Evolutionary conservation across 64 coral and sea anemone species (phyloP).

Genomic region (Exaiptasia diaphana): DNA sequence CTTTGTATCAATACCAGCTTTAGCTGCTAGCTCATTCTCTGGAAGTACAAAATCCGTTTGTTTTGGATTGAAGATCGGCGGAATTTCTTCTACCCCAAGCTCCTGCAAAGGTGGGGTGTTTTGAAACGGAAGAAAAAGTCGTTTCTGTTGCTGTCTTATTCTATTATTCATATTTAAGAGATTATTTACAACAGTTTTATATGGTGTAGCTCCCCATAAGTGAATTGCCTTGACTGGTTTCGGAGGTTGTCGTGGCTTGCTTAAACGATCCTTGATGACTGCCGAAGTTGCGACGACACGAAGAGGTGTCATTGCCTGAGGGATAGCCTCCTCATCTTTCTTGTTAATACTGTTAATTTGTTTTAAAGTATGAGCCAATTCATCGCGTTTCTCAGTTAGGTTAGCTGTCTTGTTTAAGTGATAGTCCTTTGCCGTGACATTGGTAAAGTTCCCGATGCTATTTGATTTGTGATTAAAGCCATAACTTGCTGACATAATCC

Average conservation of each 20-base stretch:
- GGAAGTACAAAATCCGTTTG: background rate
- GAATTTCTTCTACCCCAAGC: background rate
- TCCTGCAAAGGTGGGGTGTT: background rate
- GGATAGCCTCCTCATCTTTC: background rate
- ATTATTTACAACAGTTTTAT: constrained; percentile 62
- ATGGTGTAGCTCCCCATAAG: constrained; percentile 78
- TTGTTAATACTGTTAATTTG: background rate
- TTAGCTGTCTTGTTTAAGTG: too few species aligned
- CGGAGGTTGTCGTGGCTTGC: background rate
- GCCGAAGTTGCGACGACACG: constrained; percentile 80
- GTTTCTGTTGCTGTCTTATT: constrained; percentile 24
- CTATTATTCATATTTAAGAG: constrained; percentile 48
- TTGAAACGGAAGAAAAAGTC: constrained; percentile 29
- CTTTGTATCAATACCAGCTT: too few species aligned
- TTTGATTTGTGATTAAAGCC: too few species aligned
- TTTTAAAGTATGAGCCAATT: background rate
- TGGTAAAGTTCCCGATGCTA: background rate
- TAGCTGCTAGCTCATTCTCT: background rate
- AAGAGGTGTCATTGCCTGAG: constrained; percentile 65
- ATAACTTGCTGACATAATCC: background rate
- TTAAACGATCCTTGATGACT: constrained; percentile 71
- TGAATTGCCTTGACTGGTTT: constrained; percentile 80
- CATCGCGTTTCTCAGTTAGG: too few species aligned
- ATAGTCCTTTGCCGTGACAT: too few species aligned
- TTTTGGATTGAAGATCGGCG: background rate